Percentiles rank a stretch among this genome's conserved stretches.
Evolutionary conservation across 2,888 invertebrate species (phyloP).

Genomic region (Acronicta aceris): DNA sequence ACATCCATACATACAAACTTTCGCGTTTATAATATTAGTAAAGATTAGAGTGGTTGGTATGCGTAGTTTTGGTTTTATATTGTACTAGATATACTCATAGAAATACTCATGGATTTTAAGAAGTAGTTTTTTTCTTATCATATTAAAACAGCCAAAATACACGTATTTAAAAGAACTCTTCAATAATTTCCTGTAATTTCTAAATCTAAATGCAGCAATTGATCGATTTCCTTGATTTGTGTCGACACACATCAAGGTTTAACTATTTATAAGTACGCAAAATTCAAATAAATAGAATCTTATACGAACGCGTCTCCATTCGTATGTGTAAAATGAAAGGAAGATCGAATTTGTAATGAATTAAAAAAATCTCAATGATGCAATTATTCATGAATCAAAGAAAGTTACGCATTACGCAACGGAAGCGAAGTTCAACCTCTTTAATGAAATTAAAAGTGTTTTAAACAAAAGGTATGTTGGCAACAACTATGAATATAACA

Average conservation of each 20-base stretch:
- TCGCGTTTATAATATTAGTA: too few relatives aligned
- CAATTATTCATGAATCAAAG: slow-evolving; percentile 68
- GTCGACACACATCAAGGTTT: too few relatives aligned
- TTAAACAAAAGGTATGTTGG: slow-evolving; percentile 42
- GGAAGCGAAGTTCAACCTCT: slow-evolving; percentile 44
- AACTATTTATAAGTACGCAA: too few relatives aligned
- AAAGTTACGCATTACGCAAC: slow-evolving; percentile 64
- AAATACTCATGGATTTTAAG: too few relatives aligned
- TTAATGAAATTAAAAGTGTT: slow-evolving; percentile 61
- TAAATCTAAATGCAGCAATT: too few relatives aligned
- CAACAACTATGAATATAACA: slow-evolving; percentile 54
- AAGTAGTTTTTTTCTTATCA: too few relatives aligned
- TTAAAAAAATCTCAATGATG: slow-evolving; percentile 56
- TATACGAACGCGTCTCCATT: slow-evolving; percentile 20
- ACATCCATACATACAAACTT: too few relatives aligned
- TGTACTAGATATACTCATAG: too few relatives aligned
- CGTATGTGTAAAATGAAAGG: slow-evolving; percentile 55
- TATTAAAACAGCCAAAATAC: too few relatives aligned
- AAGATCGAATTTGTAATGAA: slow-evolving; percentile 55
- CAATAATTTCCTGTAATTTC: too few relatives aligned
- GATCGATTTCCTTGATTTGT: too few relatives aligned
- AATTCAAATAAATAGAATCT: slow-evolving; percentile 8
- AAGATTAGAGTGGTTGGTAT: background rate
- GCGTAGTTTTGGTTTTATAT: background rate
- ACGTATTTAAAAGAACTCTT: too few relatives aligned